Evolutionary conservation across 1,140 invertebrate genomes (phyloP), one percentile per base, ranked within the genome.

Genomic region (Ostrea denselamellosa): DNA sequence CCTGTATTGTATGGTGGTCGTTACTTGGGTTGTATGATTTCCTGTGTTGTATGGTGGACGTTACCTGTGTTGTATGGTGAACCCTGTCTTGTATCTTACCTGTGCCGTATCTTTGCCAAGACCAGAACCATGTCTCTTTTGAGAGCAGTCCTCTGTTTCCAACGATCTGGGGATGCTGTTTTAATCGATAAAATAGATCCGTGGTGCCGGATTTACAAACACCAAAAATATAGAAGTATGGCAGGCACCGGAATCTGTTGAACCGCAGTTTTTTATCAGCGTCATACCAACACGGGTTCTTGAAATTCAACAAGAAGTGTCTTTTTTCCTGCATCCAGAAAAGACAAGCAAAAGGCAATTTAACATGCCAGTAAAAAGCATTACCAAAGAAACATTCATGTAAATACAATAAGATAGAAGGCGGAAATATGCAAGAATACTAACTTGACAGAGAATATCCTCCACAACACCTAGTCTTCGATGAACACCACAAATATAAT

Each of bases 201-300:
- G 86, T 87, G 8, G 86, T 87, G 5, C 86, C 86, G n/a, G 86
- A 62, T 22, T 87, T 87, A 68, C 86, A 87, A 9, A 83, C 82
- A 17, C 86, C 86, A 65, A 87, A 87, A 8, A 87, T 44, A 34
- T 87, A 56, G 44, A 87, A 87, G 56, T 87, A 87, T 19, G 86
- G 86, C 1, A 87, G 54, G 51, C 86, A 87, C 5, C 81, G 28
- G 10, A 87, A 28, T 0, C 7, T 22, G 14, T 52, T 51, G 17
- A 25, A 22, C 8, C 0, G 4, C 34, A n/a, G 14, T 7, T 86
- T 81, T 14, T n/a, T 1, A 81, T 25, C 71, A 81, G 17, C 7
- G 8, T 81, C 85, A 5, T 52, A 7, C 85, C 85, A 86, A 34
- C 85, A 86, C n/a, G 85, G 85, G 25, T 86, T 86, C 54, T 86